phyloP scores from a whole-genome alignment of 2,888 invertebrate genomes.

The Ctena decussata region DNA sequence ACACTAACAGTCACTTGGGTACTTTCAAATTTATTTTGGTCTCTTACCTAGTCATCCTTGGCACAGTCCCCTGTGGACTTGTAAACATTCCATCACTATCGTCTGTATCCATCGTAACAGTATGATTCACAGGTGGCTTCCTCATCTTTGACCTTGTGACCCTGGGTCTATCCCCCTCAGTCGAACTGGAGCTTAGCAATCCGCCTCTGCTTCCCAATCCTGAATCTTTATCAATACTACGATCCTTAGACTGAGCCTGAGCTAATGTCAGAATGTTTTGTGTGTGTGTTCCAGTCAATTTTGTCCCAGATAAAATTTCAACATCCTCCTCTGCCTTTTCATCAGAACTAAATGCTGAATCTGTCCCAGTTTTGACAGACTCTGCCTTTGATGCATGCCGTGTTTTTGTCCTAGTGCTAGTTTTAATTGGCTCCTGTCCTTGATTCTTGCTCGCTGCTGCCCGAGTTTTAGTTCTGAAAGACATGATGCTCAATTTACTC shows the following conservation, averaged over 20 bases:
- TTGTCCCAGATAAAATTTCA: constrained; percentile 1
- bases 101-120: constrained; percentile 1
- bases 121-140: constrained; percentile 27
- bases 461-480: neutral
- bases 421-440: neutral
- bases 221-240: neutral
- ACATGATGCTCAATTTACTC: too few species aligned
- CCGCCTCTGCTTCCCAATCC: neutral
- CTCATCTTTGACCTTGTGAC: constrained; percentile 56
- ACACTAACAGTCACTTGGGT: too few species aligned
- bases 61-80: constrained; percentile 43
- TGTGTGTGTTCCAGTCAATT: constrained; percentile 45
- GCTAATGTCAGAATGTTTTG: constrained; percentile 14
- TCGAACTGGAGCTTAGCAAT: neutral
- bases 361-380: neutral
- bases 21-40: too few species aligned
- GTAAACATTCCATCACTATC: constrained; percentile 37
- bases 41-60: constrained; percentile 47
- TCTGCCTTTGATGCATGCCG: constrained; percentile 23
- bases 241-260: neutral
- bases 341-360: constrained; percentile 20
- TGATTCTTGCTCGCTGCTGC: neutral
- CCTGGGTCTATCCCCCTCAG: neutral
- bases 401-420: constrained; percentile 50
- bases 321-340: constrained; percentile 32